Percentiles rank a stretch among this genome's conserved stretches.
phyloP scores from a whole-genome alignment of 35 echinoderm and acorn worm species.

The Eucidaris tribuloides region DNA sequence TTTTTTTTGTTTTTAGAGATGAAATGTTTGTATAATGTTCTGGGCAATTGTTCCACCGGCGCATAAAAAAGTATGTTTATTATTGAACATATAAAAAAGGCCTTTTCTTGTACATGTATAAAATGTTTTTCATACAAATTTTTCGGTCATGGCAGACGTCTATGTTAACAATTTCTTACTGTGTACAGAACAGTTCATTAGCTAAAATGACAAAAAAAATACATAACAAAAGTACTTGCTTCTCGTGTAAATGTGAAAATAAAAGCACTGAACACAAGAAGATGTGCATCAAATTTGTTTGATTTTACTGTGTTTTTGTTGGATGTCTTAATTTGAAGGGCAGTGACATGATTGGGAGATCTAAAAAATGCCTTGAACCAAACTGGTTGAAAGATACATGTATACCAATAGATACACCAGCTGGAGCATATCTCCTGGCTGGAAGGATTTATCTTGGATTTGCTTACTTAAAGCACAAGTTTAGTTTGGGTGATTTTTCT shows the following conservation, averaged over 20 bases:
- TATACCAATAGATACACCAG: no score
- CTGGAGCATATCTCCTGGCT: no score
- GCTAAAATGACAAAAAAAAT: slow-evolving; percentile 14
- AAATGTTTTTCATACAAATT: slow-evolving; percentile 37
- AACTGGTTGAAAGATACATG: no score
- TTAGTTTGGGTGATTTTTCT: no score
- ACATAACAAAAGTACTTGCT: slow-evolving; percentile 33
- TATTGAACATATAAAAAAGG: slow-evolving; percentile 16
- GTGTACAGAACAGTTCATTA: slow-evolving; percentile 32
- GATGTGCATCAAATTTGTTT: slow-evolving; percentile 6
- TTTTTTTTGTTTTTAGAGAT: neutral
- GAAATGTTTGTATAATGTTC: slow-evolving; percentile 9
- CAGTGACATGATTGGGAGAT: no score
- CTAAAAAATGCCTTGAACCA: no score
- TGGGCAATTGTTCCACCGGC: slow-evolving; percentile 24
- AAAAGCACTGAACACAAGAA: slow-evolving; percentile 11
- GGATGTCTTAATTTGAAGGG: no score
- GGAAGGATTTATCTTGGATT: no score
- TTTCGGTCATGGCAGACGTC: neutral
- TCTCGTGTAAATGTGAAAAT: slow-evolving; percentile 30
- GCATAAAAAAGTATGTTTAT: neutral
- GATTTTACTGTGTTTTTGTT: no score
- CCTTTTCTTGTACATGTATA: slow-evolving; percentile 32
- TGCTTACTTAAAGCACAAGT: no score
- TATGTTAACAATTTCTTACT: slow-evolving; percentile 18